phyloP scores from a whole-genome alignment of 1,140 invertebrate genomes.

The Drosophila kohkoa region DNA sequence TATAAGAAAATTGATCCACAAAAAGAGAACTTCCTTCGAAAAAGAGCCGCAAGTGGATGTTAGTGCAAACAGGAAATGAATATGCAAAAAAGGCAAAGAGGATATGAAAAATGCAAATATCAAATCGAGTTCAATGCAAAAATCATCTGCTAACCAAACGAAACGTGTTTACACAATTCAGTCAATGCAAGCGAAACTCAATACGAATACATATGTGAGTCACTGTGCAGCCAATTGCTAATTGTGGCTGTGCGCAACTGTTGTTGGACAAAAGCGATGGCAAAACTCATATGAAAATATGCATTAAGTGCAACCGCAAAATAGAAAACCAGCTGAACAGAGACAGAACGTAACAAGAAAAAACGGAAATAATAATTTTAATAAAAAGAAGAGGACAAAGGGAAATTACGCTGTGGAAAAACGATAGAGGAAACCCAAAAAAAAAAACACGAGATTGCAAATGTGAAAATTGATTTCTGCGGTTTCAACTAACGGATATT shows the following conservation, averaged over 20 bases:
- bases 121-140: conserved; percentile 74
- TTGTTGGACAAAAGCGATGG: conserved; percentile 48
- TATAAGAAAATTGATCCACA: not conserved
- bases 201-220: conserved; percentile 54
- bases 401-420: conserved; percentile 65
- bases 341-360: conserved; percentile 42
- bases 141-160: conserved; percentile 61
- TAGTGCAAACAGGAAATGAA: conserved; percentile 74
- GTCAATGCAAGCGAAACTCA: conserved; percentile 15
- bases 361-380: conserved; percentile 37
- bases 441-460: conserved; percentile 51
- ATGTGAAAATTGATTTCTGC: conserved; percentile 79
- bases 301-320: conserved; percentile 76
- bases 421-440: conserved; percentile 11
- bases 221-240: conserved; percentile 63
- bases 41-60: conserved; percentile 41
- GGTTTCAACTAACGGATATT: conserved; percentile 64
- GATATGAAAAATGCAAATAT: conserved; percentile 82
- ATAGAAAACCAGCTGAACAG: conserved; percentile 58
- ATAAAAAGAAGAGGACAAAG: conserved; percentile 35
- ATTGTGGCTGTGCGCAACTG: conserved; percentile 59
- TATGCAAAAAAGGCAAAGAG: conserved; percentile 74
- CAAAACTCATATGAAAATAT: conserved; percentile 66
- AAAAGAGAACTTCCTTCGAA: conserved; percentile 1
- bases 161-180: conserved; percentile 57